These are phyloP conservation scores for Mesorhabditis sp. DNA, from an alignment of 2,888 invertebrate species.

Conservation along the genomic window DNA sequence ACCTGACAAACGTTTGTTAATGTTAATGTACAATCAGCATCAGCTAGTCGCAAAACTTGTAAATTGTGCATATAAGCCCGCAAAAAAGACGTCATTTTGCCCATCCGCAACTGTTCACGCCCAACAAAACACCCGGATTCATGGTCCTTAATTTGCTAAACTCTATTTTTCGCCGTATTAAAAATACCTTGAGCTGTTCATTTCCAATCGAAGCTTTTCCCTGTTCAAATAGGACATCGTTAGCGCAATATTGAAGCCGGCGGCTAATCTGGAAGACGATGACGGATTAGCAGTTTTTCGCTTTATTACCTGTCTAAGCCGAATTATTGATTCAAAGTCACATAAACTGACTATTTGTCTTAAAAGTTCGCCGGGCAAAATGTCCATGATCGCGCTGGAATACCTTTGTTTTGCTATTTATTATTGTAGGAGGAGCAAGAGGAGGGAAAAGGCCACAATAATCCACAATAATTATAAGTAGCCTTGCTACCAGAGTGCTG, in stretches of 20 bases:
- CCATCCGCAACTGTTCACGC: neutral
- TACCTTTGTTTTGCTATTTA: neutral
- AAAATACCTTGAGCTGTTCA: neutral
- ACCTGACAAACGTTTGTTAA: conserved; percentile 4
- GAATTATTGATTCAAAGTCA: neutral
- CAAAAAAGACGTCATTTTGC: neutral
- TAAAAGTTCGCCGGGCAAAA: neutral
- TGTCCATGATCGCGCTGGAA: neutral
- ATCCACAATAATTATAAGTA: too few relatives aligned
- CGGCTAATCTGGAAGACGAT: neutral
- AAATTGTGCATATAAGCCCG: neutral
- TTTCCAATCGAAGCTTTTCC: neutral
- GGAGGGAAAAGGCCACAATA: too few relatives aligned
- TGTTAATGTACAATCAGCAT: neutral
- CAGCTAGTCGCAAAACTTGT: neutral
- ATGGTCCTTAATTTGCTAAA: neutral
- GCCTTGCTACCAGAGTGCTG: too few relatives aligned
- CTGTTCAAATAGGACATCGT: neutral
- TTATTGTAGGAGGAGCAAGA: neutral
- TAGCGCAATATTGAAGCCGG: neutral
- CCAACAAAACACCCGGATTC: too few relatives aligned
- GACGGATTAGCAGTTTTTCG: neutral
- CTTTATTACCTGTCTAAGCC: conserved; percentile 1
- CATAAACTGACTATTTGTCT: neutral
- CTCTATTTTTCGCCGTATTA: neutral